Base-by-base conservation (phyloP, 2,888 invertebrate genomes). In the Amblyteles armatorius region DNA sequence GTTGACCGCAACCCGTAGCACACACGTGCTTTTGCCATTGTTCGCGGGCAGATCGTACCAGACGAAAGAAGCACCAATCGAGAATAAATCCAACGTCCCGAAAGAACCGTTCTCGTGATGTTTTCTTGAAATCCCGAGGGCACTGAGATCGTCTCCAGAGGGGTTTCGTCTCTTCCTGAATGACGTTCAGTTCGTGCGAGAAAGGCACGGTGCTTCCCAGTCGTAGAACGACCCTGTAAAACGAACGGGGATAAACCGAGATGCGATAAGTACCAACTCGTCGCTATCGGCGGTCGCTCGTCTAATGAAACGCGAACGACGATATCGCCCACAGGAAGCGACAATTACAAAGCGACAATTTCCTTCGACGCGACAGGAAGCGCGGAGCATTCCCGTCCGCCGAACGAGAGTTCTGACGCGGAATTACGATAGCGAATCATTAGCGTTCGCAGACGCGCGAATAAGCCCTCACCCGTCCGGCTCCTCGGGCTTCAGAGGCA, bases 11-110 rank as follows among this genome's bases (percentile, higher is more conserved):
- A 33, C 33, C 33, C 6, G 11, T 4, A 11, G 11, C 40, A 11
- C 40, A 1, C 11, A 13, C 4, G 57, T 11, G 11, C 13, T 22
- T 57, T 22, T 26, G 40, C 40, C 40, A 11, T 6, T 33, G 6
- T 7, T 7, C 33, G 33, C 57, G 22, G 11, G 57, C 3, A 26
- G 22, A 26, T 90, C 95, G 94, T 91, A 98, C 97, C 95, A 98
- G 94, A 93, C 96, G 96, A 93, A 98, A 98, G 74, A 96, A 96
- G 91, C 98, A 98, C 98, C 98, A 98, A 93, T 98, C 98, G 19
- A 98, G 94, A 48, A 96, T 95, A 90, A 98, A 96, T 0, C 96
- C 96, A 9, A 96, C 96, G 84, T 97, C 96, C 86, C 98, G 95
- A 93, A 98, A 98, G 82, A 96, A 95, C 88, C 97, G 95, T 92